Evolutionary conservation across 2,113 vertebrate genomes (phyloP).

Genomic region (Psophia crepitans): DNA sequence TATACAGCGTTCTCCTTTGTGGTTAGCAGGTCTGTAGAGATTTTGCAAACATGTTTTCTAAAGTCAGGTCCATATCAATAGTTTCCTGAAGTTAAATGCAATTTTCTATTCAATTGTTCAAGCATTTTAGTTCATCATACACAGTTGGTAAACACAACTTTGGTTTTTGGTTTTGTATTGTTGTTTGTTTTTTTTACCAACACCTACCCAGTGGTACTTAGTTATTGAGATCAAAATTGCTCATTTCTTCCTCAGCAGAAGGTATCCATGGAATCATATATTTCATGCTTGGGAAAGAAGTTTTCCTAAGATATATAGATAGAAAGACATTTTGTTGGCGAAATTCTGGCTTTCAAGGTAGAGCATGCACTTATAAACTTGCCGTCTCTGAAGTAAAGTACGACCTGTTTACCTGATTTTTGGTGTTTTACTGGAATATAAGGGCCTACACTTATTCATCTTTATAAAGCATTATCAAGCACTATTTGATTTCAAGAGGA

Average conservation of each 20-base stretch:
- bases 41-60: neutral
- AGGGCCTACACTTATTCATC: slow-evolving; percentile 17
- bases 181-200: neutral
- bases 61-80: neutral
- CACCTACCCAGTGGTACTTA: neutral
- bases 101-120: neutral
- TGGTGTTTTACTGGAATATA: slow-evolving; percentile 32
- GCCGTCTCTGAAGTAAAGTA: neutral
- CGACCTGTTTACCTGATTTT: slow-evolving; percentile 3
- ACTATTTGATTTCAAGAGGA: slow-evolving; percentile 23
- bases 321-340: neutral
- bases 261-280: neutral
- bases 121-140: neutral
- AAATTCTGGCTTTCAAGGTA: neutral
- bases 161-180: neutral
- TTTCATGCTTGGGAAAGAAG: neutral
- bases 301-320: neutral
- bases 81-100: neutral
- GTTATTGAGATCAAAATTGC: neutral
- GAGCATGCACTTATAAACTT: neutral
- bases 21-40: neutral
- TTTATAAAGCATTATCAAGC: slow-evolving; percentile 25
- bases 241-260: neutral
- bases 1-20: neutral
- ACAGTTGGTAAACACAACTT: neutral